Evolutionary conservation across 92 coral and sea anemone genomes (phyloP).

Genomic region (Zoanthus sansibaricus): DNA sequence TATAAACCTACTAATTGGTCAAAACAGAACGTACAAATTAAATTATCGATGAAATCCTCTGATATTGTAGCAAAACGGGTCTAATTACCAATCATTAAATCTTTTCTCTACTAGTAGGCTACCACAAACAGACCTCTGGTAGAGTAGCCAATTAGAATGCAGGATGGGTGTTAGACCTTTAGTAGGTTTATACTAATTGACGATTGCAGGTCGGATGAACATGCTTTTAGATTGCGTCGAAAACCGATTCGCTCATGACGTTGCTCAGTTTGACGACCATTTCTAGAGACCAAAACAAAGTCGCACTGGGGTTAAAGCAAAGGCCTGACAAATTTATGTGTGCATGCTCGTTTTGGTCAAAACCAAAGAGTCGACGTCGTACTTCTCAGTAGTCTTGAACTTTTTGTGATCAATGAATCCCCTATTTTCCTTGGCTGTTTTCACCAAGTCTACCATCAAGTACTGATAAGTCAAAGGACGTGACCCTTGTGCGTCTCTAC

Average conservation of each 20-base stretch:
- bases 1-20: too few species aligned
- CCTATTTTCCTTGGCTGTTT: slow-evolving; percentile 49
- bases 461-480: slow-evolving; percentile 63
- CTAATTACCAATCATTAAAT: too few species aligned
- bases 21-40: too few species aligned
- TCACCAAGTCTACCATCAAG: slow-evolving; percentile 52
- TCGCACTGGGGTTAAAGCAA: slow-evolving; percentile 55
- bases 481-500: slow-evolving; percentile 59
- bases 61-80: too few species aligned
- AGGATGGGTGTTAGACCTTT: too few species aligned
- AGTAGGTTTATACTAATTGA: not conserved
- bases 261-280: slow-evolving; percentile 34
- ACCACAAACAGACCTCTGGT: too few species aligned
- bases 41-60: too few species aligned
- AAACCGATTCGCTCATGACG: slow-evolving; percentile 45
- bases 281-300: slow-evolving; percentile 46
- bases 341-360: slow-evolving; percentile 27
- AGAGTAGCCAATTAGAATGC: too few species aligned
- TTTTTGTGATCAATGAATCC: slow-evolving; percentile 62
- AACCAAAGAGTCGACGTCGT: slow-evolving; percentile 52
- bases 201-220: slow-evolving; percentile 59
- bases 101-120: too few species aligned
- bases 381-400: slow-evolving; percentile 51
- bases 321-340: slow-evolving; percentile 27
- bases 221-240: slow-evolving; percentile 51